A percentile compares a stretch with the other conserved stretches of the same genome.
These are phyloP conservation scores for Eubasilissa splendida DNA, from an alignment of 2,888 invertebrate species.

Conservation along the genomic window DNA sequence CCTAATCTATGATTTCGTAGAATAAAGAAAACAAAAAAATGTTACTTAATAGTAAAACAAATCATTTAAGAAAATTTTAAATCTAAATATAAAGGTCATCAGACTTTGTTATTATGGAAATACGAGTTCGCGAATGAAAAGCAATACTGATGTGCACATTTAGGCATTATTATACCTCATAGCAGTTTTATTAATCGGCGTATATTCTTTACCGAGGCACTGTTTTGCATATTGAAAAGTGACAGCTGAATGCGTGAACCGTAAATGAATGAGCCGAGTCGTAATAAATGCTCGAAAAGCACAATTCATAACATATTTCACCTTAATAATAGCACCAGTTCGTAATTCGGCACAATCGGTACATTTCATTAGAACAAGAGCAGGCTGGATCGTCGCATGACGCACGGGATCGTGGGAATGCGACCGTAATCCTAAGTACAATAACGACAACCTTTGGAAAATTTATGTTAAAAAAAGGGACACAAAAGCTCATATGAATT, in stretches of 20 bases:
- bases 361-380: not conserved
- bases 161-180: too few species aligned
- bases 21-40: too few species aligned
- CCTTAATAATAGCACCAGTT: not conserved
- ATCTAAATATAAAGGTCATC: too few species aligned
- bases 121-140: too few species aligned
- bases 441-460: conserved; percentile 50
- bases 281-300: conserved; percentile 1
- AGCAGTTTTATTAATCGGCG: not conserved
- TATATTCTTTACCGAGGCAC: conserved; percentile 22
- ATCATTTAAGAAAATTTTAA: too few species aligned
- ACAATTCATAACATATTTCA: not conserved
- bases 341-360: not conserved
- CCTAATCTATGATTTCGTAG: too few species aligned
- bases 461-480: conserved; percentile 40
- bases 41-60: too few species aligned
- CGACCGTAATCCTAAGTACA: conserved; percentile 59
- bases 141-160: too few species aligned
- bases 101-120: too few species aligned
- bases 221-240: conserved; percentile 29
- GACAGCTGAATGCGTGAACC: conserved; percentile 28
- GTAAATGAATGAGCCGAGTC: conserved; percentile 18
- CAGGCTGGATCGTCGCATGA: conserved; percentile 60
- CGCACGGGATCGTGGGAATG: conserved; percentile 65
- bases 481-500: conserved; percentile 44